phyloP scores from a whole-genome alignment of 2,113 vertebrate species.

The Sphaerodactylus townsendi region DNA sequence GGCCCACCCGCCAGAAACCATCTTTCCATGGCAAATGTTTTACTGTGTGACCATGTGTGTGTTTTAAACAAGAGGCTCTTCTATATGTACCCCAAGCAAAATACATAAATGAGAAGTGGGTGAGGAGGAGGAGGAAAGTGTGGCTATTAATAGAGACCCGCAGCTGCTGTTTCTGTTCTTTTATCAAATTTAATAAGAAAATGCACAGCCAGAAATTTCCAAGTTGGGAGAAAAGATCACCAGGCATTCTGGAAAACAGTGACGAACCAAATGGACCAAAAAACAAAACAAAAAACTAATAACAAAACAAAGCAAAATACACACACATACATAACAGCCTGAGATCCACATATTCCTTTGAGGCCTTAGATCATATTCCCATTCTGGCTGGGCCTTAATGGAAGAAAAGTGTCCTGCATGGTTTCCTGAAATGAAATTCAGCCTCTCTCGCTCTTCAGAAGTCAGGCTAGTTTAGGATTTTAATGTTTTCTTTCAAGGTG shows the following conservation, averaged over 20 bases:
- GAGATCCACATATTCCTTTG: conserved; percentile 51
- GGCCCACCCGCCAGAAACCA: conserved; percentile 64
- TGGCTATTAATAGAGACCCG: conserved; percentile 62
- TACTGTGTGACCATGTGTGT: conserved; percentile 9
- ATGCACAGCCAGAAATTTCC: conserved; percentile 66
- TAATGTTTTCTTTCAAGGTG: conserved; percentile 61
- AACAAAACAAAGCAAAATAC: conserved; percentile 60
- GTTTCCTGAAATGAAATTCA: conserved; percentile 60
- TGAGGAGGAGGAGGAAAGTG: conserved; percentile 45
- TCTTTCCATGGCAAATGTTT: conserved; percentile 62
- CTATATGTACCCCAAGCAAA: conserved; percentile 64
- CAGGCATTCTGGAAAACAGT: conserved; percentile 62
- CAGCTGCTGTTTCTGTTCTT: conserved; percentile 54
- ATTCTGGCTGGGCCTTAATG: conserved; percentile 46
- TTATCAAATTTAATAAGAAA: conserved; percentile 67
- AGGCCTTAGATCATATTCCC: conserved; percentile 28
- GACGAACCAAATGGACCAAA: conserved; percentile 55
- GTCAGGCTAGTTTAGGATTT: conserved; percentile 55
- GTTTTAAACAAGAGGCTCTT: conserved; percentile 61
- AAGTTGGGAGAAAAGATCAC: conserved; percentile 53
- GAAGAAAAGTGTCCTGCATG: conserved; percentile 39
- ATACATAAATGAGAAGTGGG: conserved; percentile 60
- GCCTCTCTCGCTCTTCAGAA: conserved; percentile 59
- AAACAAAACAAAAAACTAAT: conserved; percentile 40
- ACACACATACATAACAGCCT: conserved; percentile 53